Conservation (phyloP, 2,797 vertebrate genomes). For the Danio choprae region DNA sequence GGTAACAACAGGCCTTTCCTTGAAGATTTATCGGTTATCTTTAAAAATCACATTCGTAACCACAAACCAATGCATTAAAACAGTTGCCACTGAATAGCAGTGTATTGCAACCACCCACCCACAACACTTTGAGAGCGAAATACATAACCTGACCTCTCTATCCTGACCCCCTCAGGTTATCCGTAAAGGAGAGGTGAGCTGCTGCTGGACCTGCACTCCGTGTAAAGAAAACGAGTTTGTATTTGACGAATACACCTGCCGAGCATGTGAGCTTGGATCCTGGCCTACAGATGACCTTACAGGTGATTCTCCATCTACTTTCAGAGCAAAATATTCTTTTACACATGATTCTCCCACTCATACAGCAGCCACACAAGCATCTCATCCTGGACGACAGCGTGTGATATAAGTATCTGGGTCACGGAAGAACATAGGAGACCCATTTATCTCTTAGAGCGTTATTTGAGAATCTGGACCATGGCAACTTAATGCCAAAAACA, state of each 20-base stretch:
- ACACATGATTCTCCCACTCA: conserved; percentile 1
- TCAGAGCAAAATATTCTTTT: background rate
- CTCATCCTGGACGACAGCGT: conserved; percentile 13
- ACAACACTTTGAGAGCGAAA: background rate
- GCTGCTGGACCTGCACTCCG: conserved; percentile 97
- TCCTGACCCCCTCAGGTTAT: conserved; percentile 84
- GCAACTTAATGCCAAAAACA: conserved; percentile 53
- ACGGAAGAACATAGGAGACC: conserved; percentile 37
- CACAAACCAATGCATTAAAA: conserved; percentile 9
- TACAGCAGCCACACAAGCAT: conserved; percentile 4
- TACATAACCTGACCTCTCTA: background rate
- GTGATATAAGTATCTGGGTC: conserved; percentile 54
- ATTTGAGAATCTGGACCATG: conserved; percentile 50
- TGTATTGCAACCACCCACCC: background rate
- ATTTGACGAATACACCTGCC: conserved; percentile 96
- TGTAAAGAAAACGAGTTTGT: conserved; percentile 99
- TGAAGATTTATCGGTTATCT: too few relatives aligned
- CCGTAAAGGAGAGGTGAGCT: conserved; percentile 98
- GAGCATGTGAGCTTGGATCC: conserved; percentile 90
- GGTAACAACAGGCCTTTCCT: too few relatives aligned
- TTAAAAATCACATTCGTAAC: background rate
- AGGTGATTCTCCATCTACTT: conserved; percentile 75
- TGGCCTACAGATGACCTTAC: conserved; percentile 95
- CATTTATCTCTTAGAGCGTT: conserved; percentile 49
- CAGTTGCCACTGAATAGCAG: background rate